Conservation (phyloP, 2,888 invertebrate species). For the Trachelus iudaicus region DNA sequence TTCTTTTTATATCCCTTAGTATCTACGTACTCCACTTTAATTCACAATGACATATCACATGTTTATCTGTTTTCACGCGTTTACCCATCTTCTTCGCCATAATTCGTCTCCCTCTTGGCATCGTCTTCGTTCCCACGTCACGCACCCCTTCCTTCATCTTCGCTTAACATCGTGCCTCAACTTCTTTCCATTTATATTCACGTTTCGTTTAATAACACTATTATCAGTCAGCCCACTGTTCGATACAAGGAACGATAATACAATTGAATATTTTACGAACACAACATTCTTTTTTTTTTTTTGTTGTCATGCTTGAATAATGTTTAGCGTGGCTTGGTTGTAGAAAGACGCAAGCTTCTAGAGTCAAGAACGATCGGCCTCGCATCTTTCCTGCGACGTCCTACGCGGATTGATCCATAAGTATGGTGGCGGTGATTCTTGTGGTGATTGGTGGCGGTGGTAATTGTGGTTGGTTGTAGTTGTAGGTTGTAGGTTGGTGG, state of each 20-base stretch:
- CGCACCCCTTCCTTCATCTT: conserved; percentile 30
- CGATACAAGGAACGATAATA: conserved; percentile 65
- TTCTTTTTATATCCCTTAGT: conserved; percentile 30
- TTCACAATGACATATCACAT: conserved; percentile 65
- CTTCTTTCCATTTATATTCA: not conserved
- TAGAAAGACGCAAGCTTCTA: conserved; percentile 41
- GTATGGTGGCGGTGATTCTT: conserved; percentile 35
- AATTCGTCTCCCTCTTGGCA: conserved; percentile 23
- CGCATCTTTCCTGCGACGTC: conserved; percentile 45
- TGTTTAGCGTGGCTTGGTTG: conserved; percentile 26
- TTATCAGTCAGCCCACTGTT: conserved; percentile 61
- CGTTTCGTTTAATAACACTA: conserved; percentile 10
- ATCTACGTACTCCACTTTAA: conserved; percentile 48
- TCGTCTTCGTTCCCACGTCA: conserved; percentile 12
- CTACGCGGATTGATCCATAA: conserved; percentile 69
- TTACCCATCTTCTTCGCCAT: conserved; percentile 1
- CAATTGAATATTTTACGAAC: conserved; percentile 63
- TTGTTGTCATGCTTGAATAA: conserved; percentile 50
- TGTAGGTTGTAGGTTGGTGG: conserved; percentile 70
- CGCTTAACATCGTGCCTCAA: conserved; percentile 38
- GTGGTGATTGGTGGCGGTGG: conserved; percentile 61
- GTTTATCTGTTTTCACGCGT: conserved; percentile 46
- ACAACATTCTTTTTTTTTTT: conserved; percentile 52
- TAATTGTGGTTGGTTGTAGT: conserved; percentile 68
- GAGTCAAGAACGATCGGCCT: conserved; percentile 41